Evolutionary conservation across 2,113 vertebrate genomes (phyloP).

Genomic region (Myocastor coypus): DNA sequence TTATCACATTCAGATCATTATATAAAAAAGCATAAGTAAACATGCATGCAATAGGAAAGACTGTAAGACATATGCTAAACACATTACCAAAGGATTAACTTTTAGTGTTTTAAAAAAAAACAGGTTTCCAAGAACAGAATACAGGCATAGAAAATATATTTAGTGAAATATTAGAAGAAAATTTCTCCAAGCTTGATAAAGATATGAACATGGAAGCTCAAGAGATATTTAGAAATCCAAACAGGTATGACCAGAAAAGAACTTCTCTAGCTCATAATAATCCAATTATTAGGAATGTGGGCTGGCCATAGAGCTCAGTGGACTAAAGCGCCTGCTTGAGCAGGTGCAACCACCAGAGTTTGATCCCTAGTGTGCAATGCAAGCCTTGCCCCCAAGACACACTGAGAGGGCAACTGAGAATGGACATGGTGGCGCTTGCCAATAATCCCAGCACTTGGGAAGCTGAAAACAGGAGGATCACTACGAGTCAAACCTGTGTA

Average conservation of each 20-base stretch:
- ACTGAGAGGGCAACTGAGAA: no score
- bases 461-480: no score
- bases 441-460: no score
- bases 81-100: no score
- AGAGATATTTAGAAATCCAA: background rate
- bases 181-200: background rate
- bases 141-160: background rate
- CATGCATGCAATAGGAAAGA: background rate
- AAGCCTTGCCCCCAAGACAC: no score
- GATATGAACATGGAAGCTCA: background rate
- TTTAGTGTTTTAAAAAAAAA: background rate
- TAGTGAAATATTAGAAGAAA: background rate
- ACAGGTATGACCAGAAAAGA: background rate
- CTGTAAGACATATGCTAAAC: background rate
- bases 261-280: background rate
- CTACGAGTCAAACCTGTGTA: no score
- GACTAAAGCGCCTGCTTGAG: no score
- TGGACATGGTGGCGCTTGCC: no score
- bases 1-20: background rate
- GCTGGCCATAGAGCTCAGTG: no score
- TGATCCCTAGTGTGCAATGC: no score
- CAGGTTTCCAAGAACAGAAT: background rate
- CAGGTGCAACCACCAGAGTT: no score
- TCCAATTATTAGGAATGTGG: background rate
- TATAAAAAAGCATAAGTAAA: background rate